These are phyloP conservation scores for Drosophila trichaetosa DNA, from an alignment of 2,888 invertebrate species.

Conservation along the genomic window DNA sequence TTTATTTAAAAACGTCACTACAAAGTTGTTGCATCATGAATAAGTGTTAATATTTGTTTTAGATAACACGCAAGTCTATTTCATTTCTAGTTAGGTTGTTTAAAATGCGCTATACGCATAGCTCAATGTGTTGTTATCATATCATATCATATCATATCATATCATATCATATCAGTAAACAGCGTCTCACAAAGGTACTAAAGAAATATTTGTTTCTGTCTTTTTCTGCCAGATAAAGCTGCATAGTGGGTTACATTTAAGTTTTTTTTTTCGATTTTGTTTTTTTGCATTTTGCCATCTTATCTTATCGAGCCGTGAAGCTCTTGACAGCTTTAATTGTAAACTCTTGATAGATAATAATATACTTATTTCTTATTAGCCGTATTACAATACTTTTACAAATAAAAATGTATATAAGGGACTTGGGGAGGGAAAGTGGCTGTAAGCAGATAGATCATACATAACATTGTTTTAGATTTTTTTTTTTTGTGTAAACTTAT, in stretches of 20 bases:
- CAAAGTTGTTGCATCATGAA: slow-evolving; percentile 77
- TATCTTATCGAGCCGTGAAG: slow-evolving; percentile 54
- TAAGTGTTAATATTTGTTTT: slow-evolving; percentile 69
- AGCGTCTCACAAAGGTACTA: slow-evolving; percentile 73
- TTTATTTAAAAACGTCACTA: slow-evolving; percentile 83
- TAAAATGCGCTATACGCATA: slow-evolving; percentile 73
- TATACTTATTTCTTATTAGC: slow-evolving; percentile 33
- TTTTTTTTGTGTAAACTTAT: slow-evolving; percentile 43
- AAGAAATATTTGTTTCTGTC: slow-evolving; percentile 58
- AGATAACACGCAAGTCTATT: slow-evolving; percentile 72
- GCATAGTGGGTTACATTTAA: slow-evolving; percentile 33
- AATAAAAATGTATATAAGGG: slow-evolving; percentile 27
- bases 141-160: slow-evolving; percentile 17
- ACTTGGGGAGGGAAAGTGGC: slow-evolving; percentile 16
- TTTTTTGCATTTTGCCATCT: slow-evolving; percentile 9
- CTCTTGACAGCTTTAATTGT: slow-evolving; percentile 51
- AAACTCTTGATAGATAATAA: slow-evolving; percentile 24
- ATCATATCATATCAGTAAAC: slow-evolving; percentile 44
- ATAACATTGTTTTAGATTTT: slow-evolving; percentile 46
- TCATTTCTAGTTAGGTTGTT: slow-evolving; percentile 51
- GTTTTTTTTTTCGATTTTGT: neutral
- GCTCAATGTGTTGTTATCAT: slow-evolving; percentile 44
- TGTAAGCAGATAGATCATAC: slow-evolving; percentile 28
- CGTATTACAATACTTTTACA: slow-evolving; percentile 47
- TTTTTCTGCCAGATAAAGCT: slow-evolving; percentile 35